phyloP scores from a whole-genome alignment of 1,140 invertebrate genomes.

The Ceratina australensis region DNA sequence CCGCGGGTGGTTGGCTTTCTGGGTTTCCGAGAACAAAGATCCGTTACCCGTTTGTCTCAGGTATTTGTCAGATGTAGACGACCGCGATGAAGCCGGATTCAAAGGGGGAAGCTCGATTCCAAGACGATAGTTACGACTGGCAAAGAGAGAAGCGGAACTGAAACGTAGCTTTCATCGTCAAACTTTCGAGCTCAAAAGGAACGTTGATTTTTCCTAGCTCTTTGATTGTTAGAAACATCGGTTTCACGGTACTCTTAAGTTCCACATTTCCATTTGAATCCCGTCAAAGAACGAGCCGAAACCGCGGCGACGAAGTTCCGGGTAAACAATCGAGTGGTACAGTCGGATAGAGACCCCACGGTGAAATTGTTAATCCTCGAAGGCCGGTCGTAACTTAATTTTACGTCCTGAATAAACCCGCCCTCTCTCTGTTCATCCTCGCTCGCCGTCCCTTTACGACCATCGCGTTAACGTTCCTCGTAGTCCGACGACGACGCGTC shows the following conservation, averaged over 20 bases:
- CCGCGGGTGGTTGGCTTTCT: slow-evolving; percentile 12
- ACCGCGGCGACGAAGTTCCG: neutral
- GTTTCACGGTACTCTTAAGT: neutral
- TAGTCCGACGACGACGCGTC: neutral
- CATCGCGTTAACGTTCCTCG: neutral
- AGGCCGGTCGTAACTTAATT: slow-evolving; percentile 35
- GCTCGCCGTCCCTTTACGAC: slow-evolving; percentile 1
- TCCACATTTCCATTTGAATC: neutral
- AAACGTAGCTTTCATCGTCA: neutral
- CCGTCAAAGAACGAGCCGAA: neutral
- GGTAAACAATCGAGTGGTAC: slow-evolving; percentile 12
- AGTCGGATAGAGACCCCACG: neutral
- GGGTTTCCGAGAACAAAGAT: slow-evolving; percentile 24
- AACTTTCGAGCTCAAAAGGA: no score
- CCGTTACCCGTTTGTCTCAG: slow-evolving; percentile 10
- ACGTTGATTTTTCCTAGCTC: no score
- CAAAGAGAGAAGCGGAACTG: neutral
- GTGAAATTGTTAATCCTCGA: slow-evolving; percentile 24
- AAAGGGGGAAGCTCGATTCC: neutral
- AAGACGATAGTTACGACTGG: neutral
- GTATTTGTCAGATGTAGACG: slow-evolving; percentile 13
- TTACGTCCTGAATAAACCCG: slow-evolving; percentile 41
- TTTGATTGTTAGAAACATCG: no score
- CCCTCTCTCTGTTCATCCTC: neutral
- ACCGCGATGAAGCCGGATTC: slow-evolving; percentile 6